phyloP scores from a whole-genome alignment of 2,888 invertebrate species.

The Limnephilus lunatus region DNA sequence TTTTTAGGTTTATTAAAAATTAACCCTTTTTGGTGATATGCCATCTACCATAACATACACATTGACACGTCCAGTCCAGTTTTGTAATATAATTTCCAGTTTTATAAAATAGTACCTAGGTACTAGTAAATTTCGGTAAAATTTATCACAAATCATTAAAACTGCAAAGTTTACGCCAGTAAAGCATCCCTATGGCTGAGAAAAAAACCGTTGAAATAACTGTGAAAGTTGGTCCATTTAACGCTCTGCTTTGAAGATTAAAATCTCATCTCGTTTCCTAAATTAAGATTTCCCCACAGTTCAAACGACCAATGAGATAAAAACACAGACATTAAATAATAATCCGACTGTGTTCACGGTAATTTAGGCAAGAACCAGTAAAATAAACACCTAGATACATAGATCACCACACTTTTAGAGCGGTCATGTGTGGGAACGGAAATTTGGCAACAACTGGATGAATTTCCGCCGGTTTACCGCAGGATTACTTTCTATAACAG shows the following conservation, averaged over 20 bases:
- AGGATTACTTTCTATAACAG: slow-evolving; percentile 7
- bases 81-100: no score
- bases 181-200: background rate
- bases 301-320: background rate
- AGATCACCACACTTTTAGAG: background rate
- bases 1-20: no score
- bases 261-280: background rate
- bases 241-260: background rate
- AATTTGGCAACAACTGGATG: slow-evolving; percentile 9
- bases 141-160: background rate
- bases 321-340: background rate
- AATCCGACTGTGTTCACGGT: background rate
- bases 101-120: background rate
- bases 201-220: background rate
- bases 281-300: slow-evolving; percentile 13
- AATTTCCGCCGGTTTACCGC: background rate
- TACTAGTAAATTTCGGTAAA: background rate
- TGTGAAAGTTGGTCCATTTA: background rate
- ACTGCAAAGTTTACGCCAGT: background rate
- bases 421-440: slow-evolving; percentile 18
- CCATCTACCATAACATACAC: no score
- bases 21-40: no score
- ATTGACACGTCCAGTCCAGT: no score
- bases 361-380: background rate
- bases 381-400: background rate